Evolutionary conservation across 2,888 invertebrate genomes (phyloP).

Genomic region (Phania funesta): DNA sequence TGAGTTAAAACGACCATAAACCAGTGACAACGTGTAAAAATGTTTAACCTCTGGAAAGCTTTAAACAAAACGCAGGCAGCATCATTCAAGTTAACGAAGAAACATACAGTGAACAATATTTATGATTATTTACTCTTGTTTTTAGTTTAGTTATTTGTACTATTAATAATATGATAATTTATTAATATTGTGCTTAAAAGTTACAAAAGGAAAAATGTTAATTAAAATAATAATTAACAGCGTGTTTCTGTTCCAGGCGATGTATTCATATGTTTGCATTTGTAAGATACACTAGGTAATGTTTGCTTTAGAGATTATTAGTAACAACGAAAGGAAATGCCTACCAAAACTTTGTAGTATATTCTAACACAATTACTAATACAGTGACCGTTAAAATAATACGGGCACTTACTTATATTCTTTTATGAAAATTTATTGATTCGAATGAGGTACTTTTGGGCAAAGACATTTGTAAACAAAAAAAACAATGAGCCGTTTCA

Average conservation of each 20-base stretch:
- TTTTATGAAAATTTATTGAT: no score
- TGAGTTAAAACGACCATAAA: not conserved
- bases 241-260: not conserved
- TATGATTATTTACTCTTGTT: not conserved
- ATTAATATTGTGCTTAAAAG: not conserved
- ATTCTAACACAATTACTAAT: no score
- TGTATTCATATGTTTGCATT: not conserved
- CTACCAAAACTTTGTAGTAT: no score
- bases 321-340: no score
- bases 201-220: not conserved
- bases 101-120: not conserved
- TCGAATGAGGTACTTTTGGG: no score
- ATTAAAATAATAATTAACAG: slow-evolving; percentile 5
- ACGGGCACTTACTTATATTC: no score
- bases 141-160: not conserved
- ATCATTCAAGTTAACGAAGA: not conserved
- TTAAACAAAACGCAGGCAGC: not conserved
- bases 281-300: no score
- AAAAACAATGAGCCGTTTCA: no score
- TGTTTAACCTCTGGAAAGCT: not conserved
- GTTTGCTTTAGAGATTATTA: no score
- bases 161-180: slow-evolving; percentile 19
- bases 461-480: no score
- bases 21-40: not conserved
- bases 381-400: no score